A percentile compares a stretch with the other conserved stretches of the same genome.
Evolutionary conservation across 2,888 invertebrate species (phyloP).

Genomic region (Euplagia quadripunctaria): DNA sequence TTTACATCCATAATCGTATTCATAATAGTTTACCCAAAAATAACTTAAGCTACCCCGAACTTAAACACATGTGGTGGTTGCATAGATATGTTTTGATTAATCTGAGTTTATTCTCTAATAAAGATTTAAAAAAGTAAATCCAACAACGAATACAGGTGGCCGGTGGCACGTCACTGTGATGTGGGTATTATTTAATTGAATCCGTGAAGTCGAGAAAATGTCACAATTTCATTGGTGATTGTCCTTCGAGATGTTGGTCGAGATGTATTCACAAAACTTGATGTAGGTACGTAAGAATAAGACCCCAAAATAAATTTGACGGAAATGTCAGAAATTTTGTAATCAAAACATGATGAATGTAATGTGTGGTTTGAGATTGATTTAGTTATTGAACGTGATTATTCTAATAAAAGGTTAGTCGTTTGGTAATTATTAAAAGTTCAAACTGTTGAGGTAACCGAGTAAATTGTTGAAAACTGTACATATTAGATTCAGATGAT

Average conservation of each 20-base stretch:
- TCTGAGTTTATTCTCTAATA: too few species aligned
- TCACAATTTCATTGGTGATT: too few species aligned
- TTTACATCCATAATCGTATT: too few species aligned
- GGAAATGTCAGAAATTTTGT: not conserved
- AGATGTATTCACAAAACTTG: not conserved
- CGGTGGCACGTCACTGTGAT: too few species aligned
- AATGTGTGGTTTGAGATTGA: not conserved
- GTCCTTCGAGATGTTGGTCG: not conserved
- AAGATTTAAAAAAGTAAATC: too few species aligned
- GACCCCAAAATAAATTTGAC: not conserved
- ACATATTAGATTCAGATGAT: constrained; percentile 4
- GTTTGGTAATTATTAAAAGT: not conserved
- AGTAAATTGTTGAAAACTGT: not conserved
- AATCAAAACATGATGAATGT: not conserved
- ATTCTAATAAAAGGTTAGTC: constrained; percentile 12
- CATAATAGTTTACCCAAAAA: too few species aligned
- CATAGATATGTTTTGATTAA: too few species aligned
- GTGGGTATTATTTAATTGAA: too few species aligned
- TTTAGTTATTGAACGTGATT: not conserved
- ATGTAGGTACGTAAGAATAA: not conserved
- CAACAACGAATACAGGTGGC: too few species aligned
- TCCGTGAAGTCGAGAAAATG: too few species aligned
- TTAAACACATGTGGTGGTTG: too few species aligned
- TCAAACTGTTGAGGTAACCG: not conserved
- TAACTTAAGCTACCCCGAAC: too few species aligned